phyloP scores from a whole-genome alignment of 1,140 invertebrate species.

The Ladona fulva region DNA sequence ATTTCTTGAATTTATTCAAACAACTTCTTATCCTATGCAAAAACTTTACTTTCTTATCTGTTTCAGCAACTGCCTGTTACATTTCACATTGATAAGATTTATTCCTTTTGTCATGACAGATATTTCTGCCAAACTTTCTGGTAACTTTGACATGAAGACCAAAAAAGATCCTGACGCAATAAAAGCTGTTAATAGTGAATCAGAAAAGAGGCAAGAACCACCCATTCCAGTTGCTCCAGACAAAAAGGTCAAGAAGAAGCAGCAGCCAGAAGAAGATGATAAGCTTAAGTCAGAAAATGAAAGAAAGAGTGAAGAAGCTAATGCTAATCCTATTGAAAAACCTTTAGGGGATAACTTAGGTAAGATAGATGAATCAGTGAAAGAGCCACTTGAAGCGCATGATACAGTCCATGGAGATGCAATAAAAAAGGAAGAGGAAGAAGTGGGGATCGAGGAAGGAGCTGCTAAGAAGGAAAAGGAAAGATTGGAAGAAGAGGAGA shows the following conservation, averaged over 20 bases:
- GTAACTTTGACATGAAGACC: too few species aligned
- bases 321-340: background rate
- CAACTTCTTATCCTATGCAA: too few species aligned
- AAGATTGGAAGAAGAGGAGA: background rate
- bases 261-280: background rate
- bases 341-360: background rate
- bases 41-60: too few species aligned
- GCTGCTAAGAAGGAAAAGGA: background rate
- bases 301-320: background rate
- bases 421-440: constrained; percentile 10
- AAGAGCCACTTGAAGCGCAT: background rate
- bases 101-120: too few species aligned
- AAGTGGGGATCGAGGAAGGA: background rate
- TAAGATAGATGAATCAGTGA: background rate
- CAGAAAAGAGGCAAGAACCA: background rate
- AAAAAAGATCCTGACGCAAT: too few species aligned
- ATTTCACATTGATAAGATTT: too few species aligned
- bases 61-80: too few species aligned
- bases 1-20: too few species aligned
- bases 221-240: background rate
- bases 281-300: background rate
- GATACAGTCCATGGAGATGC: background rate
- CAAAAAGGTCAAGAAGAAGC: background rate
- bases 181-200: background rate
- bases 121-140: too few species aligned